Evolutionary conservation across 2,888 invertebrate genomes (phyloP).

Genomic region (Micoletzkya japonica): DNA sequence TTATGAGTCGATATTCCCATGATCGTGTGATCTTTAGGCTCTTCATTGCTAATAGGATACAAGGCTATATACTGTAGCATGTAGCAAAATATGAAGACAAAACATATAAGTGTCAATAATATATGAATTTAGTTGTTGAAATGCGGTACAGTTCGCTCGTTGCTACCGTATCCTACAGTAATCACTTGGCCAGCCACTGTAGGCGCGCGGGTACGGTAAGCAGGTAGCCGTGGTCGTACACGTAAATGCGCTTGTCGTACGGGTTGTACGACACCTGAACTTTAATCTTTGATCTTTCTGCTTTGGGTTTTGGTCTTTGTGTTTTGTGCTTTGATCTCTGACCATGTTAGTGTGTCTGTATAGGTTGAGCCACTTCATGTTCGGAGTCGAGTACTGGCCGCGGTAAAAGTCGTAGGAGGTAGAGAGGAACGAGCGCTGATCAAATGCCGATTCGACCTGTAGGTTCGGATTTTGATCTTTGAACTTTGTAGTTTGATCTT

Average conservation of each 20-base stretch:
- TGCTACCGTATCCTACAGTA: too few species aligned
- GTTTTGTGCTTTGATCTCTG: background rate
- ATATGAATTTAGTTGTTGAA: too few species aligned
- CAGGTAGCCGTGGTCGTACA: constrained; percentile 63
- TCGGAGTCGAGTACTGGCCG: constrained; percentile 50
- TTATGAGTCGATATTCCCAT: too few species aligned
- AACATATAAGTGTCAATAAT: too few species aligned
- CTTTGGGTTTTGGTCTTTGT: too few species aligned
- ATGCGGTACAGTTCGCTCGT: too few species aligned
- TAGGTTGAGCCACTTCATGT: constrained; percentile 62
- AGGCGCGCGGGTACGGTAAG: constrained; percentile 61
- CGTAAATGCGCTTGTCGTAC: constrained; percentile 63
- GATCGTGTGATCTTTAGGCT: too few species aligned
- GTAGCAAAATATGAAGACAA: too few species aligned
- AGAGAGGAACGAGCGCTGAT: constrained; percentile 54
- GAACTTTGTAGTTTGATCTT: background rate
- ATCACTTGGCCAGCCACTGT: constrained; percentile 59
- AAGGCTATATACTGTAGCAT: too few species aligned
- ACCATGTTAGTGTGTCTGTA: constrained; percentile 41
- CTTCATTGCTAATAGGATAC: too few species aligned
- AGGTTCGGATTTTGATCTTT: constrained; percentile 9
- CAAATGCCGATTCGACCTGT: constrained; percentile 48
- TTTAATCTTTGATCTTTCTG: background rate
- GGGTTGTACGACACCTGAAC: constrained; percentile 58
- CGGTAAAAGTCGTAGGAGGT: constrained; percentile 62